Base-by-base conservation (phyloP, 2,113 vertebrate genomes). In the Salvelinus alpinus region DNA sequence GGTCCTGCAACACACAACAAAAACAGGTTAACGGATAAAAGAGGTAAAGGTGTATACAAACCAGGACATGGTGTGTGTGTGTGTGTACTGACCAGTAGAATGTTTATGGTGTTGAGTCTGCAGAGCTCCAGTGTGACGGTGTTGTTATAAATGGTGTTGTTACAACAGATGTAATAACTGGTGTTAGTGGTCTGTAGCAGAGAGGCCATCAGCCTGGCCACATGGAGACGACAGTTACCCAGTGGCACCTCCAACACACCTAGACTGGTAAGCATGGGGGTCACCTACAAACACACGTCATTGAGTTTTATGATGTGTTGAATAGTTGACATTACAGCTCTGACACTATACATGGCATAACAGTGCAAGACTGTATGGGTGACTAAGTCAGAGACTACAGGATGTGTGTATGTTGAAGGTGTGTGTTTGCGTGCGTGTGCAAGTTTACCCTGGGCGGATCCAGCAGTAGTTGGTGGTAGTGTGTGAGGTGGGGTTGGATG, bases 391-490 rank as follows among this genome's bases (percentile, higher is more conserved):
- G n/a, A 16, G 27, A 7, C 20, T 60, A 31, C 54, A n/a, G 13
- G 1, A 27, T 34, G 31, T 62, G 25, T 51, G 54, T 22, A 31
- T 31, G 14, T 62, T 62, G 60, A 64, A 12, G 16, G 59, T 22
- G 24, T 62, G 54, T 22, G 22, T 60, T 9, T 9, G 16, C 38
- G 34, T 38, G 34, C 34, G 38, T 9, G 38, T 11, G 9, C 38
- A 9, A 44, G 64, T 4, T 4, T 93, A 99, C 97, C 96, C 96
- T 99, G 57, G 97, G 97, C 0, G 97, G 97, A 75, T 88, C 89
- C 87, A 97, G 93, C 80, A 99, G 95, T 20, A 99, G 94, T 82
- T 96, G 95, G 84, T 99, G 97, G 92, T 99, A 98, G 86, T 99
- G 96, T 87, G 92, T 95, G 77, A 99, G 91, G 75, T 96, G 91